Evolutionary conservation across 2,888 invertebrate genomes (phyloP).

Genomic region (Zygothrica quintamaculata): DNA sequence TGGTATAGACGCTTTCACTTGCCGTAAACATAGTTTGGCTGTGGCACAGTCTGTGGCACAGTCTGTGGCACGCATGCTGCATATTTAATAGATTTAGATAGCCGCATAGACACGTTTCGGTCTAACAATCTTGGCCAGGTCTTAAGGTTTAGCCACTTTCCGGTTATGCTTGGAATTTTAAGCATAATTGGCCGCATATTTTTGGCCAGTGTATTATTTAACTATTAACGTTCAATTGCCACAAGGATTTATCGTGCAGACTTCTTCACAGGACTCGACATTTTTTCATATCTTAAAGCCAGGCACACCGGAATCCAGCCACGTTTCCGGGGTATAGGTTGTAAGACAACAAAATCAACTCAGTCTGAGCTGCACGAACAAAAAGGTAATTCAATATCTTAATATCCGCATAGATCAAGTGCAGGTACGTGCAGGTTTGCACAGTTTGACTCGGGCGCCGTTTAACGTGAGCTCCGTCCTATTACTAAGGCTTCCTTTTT

Average conservation of each 20-base stretch:
- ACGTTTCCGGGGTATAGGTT: constrained; percentile 12
- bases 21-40: constrained; percentile 15
- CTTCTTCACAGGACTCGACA: constrained; percentile 35
- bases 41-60: constrained; percentile 19
- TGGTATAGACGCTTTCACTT: neutral
- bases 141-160: constrained; percentile 39
- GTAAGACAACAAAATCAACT: constrained; percentile 30
- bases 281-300: constrained; percentile 57
- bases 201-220: constrained; percentile 73
- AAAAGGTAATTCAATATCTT: constrained; percentile 77
- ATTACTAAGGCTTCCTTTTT: constrained; percentile 55
- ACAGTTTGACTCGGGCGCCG: constrained; percentile 75
- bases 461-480: constrained; percentile 59
- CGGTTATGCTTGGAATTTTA: constrained; percentile 71
- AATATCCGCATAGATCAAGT: constrained; percentile 78
- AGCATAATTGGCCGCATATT: constrained; percentile 74
- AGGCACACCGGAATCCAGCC: constrained; percentile 41
- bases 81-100: constrained; percentile 71
- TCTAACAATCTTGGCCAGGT: constrained; percentile 28
- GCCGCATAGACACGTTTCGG: constrained; percentile 47
- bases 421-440: constrained; percentile 78
- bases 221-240: constrained; percentile 78
- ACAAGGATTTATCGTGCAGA: constrained; percentile 57
- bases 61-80: constrained; percentile 62
- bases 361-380: constrained; percentile 70